Conservation (phyloP, 2,888 invertebrate species). For the Platycheirus albimanus region DNA sequence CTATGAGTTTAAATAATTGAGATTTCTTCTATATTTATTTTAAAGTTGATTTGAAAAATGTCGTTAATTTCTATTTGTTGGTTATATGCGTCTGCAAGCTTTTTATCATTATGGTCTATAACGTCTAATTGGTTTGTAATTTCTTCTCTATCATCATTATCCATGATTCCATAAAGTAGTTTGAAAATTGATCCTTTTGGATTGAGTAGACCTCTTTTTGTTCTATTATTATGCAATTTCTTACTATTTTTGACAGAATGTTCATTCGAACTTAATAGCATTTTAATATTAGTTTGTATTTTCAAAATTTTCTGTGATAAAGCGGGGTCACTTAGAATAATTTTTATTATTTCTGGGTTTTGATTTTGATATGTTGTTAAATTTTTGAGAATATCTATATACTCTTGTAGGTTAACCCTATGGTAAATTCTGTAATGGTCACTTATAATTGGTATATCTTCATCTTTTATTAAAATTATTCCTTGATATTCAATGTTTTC, state of each 20-base stretch:
- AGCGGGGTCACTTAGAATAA: neutral
- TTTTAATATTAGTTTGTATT: neutral
- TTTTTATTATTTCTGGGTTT: conserved; percentile 2
- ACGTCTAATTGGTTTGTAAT: conserved; percentile 15
- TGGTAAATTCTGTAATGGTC: conserved; percentile 10
- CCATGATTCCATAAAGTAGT: neutral
- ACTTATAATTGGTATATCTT: conserved; percentile 13
- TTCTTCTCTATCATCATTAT: conserved; percentile 18
- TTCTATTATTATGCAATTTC: too few relatives aligned
- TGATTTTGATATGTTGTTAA: neutral
- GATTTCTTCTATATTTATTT: neutral
- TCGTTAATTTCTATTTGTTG: neutral
- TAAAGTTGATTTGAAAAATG: conserved; percentile 6
- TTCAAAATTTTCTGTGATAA: neutral
- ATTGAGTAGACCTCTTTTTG: too few relatives aligned
- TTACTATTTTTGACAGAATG: too few relatives aligned
- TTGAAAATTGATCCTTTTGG: too few relatives aligned
- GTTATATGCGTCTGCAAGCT: neutral
- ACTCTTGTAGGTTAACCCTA: too few relatives aligned
- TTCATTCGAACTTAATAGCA: too few relatives aligned
- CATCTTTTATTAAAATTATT: conserved; percentile 9
- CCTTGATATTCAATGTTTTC: conserved; percentile 10
- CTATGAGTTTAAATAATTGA: neutral
- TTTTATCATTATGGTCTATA: conserved; percentile 3
- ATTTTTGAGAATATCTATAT: conserved; percentile 3